Evolutionary conservation across 2,888 invertebrate genomes (phyloP).

Genomic region (Lycophotia porphyrea): DNA sequence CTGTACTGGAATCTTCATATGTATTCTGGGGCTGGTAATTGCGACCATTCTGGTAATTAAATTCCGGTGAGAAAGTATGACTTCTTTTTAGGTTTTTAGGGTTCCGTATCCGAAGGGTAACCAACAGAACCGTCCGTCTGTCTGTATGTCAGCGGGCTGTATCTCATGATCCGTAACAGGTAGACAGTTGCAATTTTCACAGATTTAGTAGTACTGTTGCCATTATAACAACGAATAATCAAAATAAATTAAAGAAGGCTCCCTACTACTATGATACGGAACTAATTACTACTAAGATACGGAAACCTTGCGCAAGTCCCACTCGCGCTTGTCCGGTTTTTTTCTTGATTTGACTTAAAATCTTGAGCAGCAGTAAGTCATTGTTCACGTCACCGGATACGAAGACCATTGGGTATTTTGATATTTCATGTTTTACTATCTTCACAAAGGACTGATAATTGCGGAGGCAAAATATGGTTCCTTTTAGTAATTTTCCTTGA

Average conservation of each 20-base stretch:
- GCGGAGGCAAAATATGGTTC: background rate
- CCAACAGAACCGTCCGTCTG: too few species aligned
- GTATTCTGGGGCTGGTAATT: background rate
- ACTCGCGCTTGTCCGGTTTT: too few species aligned
- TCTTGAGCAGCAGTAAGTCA: background rate
- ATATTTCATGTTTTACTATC: background rate
- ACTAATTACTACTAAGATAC: too few species aligned
- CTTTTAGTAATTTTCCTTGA: background rate
- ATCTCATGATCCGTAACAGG: too few species aligned
- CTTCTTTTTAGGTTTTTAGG: background rate
- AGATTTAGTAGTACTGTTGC: too few species aligned
- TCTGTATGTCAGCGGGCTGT: too few species aligned
- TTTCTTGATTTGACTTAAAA: background rate
- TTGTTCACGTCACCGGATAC: background rate
- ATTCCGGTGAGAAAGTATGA: background rate
- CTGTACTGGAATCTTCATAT: constrained; percentile 8
- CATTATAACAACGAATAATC: too few species aligned
- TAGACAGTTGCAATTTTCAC: too few species aligned
- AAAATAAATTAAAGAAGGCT: too few species aligned
- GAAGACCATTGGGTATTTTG: background rate
- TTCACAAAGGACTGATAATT: background rate
- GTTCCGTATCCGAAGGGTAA: too few species aligned
- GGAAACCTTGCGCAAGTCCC: too few species aligned
- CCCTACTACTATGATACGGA: too few species aligned
- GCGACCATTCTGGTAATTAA: constrained; percentile 1